These are phyloP conservation scores for Priocnemis perturbator DNA, from an alignment of 2,888 invertebrate genomes.

Conservation along the genomic window DNA sequence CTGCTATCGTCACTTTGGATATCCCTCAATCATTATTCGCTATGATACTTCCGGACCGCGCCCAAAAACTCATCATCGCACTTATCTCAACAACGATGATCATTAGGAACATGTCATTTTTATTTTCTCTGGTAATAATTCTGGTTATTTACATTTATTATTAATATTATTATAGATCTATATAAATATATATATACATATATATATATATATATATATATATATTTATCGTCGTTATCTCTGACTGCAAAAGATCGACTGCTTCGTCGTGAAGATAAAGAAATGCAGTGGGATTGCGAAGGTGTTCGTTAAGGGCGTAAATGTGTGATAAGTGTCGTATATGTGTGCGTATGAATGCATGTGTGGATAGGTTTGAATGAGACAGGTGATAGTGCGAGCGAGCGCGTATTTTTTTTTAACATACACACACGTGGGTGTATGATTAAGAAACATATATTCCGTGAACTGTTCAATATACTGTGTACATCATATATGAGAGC, in stretches of 20 bases:
- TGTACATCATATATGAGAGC: constrained; percentile 24
- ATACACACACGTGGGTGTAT: constrained; percentile 2
- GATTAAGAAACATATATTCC: constrained; percentile 15
- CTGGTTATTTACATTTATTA: constrained; percentile 49
- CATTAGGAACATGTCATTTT: constrained; percentile 38
- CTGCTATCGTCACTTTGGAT: constrained; percentile 6
- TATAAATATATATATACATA: constrained; percentile 41
- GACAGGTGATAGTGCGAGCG: no score
- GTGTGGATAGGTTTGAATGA: background rate
- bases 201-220: constrained; percentile 43
- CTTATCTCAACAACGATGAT: background rate
- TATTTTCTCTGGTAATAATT: constrained; percentile 48
- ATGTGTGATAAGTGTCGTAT: constrained; percentile 12
- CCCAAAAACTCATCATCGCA: constrained; percentile 28
- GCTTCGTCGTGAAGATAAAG: constrained; percentile 14
- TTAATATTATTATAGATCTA: constrained; percentile 48
- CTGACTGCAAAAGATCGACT: constrained; percentile 32
- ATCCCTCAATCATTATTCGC: constrained; percentile 36
- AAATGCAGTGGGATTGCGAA: constrained; percentile 14
- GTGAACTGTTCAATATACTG: constrained; percentile 31
- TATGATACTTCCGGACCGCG: constrained; percentile 24
- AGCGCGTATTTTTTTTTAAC: background rate
- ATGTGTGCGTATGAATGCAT: background rate
- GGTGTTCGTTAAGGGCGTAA: constrained; percentile 7
- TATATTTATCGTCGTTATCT: constrained; percentile 61